Conservation (phyloP, 2,797 vertebrate genomes). For the Brachyrhaphis roseni region DNA sequence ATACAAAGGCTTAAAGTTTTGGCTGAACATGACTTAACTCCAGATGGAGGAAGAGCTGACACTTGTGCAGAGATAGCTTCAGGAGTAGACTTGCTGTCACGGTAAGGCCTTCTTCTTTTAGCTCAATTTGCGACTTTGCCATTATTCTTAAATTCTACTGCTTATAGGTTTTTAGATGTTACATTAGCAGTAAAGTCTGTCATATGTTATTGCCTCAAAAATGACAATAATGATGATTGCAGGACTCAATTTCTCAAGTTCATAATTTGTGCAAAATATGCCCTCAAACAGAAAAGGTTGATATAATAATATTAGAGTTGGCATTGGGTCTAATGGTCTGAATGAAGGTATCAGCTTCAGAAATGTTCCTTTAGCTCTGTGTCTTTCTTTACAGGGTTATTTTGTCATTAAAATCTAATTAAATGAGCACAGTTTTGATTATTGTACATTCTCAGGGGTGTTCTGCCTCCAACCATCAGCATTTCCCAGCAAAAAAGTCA, state of each 20-base stretch:
- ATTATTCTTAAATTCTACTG: slow-evolving; percentile 10
- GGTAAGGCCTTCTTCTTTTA: slow-evolving; percentile 61
- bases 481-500: neutral
- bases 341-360: neutral
- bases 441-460: neutral
- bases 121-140: slow-evolving; percentile 1
- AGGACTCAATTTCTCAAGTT: neutral
- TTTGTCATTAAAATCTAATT: neutral
- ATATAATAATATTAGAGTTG: neutral
- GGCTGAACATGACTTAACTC: slow-evolving; percentile 55
- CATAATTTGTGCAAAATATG: neutral
- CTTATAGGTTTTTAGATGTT: neutral
- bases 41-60: slow-evolving; percentile 53
- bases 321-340: neutral
- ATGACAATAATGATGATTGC: neutral
- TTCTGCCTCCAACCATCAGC: neutral
- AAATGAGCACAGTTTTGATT: neutral
- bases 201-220: neutral
- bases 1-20: slow-evolving; percentile 72
- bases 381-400: neutral
- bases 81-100: slow-evolving; percentile 39
- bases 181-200: neutral
- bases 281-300: neutral
- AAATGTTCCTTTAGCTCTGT: neutral
- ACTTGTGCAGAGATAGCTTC: slow-evolving; percentile 38